Base-by-base conservation (phyloP, 2,797 vertebrate genomes). In the Melanotaenia pygmaea region DNA sequence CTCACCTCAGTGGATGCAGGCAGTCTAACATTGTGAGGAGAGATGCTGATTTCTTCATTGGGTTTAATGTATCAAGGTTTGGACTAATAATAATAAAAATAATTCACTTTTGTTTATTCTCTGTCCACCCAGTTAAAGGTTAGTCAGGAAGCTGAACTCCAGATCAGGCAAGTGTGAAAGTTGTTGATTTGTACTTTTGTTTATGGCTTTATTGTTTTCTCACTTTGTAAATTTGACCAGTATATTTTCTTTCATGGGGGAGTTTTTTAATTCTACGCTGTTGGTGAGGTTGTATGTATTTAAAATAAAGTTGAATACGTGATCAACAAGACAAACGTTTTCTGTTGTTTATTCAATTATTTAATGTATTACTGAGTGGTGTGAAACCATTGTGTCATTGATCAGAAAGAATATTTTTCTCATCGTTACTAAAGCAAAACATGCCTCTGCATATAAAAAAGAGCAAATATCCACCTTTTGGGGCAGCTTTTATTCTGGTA, bases 231-330 rank as follows among this genome's bases (percentile, higher is more conserved):
- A 93, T 93, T 72, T 79, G 80, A 88, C 83, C 70, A 81, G 80
- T 87, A 86, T 83, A 84, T 82, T 82, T 80, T 81, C 81, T 80
- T 76, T 87, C 86, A 88, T 74, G 74, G 73, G 81, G 80, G 84
- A 81, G 80, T 94, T 94, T 94, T 94, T 92, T 94, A 94, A 94
- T 88, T 90, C 85, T 94, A 90, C 88, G 86, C 89, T 93, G 87
- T 94, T 89, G 92, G 89, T 91, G 91, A 93, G 86, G 86, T 85
- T 93, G 90, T 94, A 91, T 87, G 67, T 91, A 94, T 93, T 94
- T 94, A 59, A 92, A 95, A 95, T 95, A 95, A 95, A 95, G 90
- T 87, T 89, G 84, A 89, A 20, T 85, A 85, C 54, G 68, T 79
- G 79, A 86, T 91, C 87, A 88, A 87, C 86, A 72, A 75, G 26